Percentiles rank a stretch among this genome's conserved stretches.
Conservation (phyloP, 2,888 invertebrate genomes). For the Latheticus oryzae region DNA sequence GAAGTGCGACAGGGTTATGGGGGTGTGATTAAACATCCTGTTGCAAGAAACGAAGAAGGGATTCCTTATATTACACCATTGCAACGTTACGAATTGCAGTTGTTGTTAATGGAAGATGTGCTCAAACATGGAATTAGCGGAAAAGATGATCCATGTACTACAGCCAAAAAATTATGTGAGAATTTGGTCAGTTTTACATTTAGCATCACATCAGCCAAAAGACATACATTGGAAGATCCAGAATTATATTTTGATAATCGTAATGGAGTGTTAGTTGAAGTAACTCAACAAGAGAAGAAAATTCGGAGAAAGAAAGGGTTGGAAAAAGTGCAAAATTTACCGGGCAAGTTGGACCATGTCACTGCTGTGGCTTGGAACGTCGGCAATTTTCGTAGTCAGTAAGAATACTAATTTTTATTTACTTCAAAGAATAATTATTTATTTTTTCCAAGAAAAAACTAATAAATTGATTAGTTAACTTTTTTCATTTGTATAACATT, state of each 20-base stretch:
- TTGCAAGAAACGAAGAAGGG: slow-evolving; percentile 68
- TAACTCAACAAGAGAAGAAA: slow-evolving; percentile 74
- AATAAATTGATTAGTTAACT: neutral
- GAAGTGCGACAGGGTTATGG: slow-evolving; percentile 54
- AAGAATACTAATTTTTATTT: slow-evolving; percentile 7
- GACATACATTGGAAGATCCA: slow-evolving; percentile 84
- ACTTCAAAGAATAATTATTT: neutral
- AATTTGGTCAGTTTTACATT: slow-evolving; percentile 82
- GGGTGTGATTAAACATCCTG: slow-evolving; percentile 49
- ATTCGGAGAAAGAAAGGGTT: slow-evolving; percentile 76
- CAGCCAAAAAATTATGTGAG: slow-evolving; percentile 76
- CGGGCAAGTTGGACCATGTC: slow-evolving; percentile 91
- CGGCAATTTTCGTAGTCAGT: slow-evolving; percentile 61
- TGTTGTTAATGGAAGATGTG: slow-evolving; percentile 81
- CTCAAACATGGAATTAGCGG: slow-evolving; percentile 69
- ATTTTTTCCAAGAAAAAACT: slow-evolving; percentile 6
- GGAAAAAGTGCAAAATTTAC: slow-evolving; percentile 77
- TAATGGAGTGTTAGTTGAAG: slow-evolving; percentile 69
- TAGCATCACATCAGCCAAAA: slow-evolving; percentile 82
- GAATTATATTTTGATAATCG: slow-evolving; percentile 77
- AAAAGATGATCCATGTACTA: slow-evolving; percentile 71
- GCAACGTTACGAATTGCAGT: slow-evolving; percentile 80
- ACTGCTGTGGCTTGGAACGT: slow-evolving; percentile 85
- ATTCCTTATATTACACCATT: slow-evolving; percentile 70
- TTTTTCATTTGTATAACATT: slow-evolving; percentile 74